phyloP scores from a whole-genome alignment of 2,113 vertebrate species.

The Cyprinodon variegatus region DNA sequence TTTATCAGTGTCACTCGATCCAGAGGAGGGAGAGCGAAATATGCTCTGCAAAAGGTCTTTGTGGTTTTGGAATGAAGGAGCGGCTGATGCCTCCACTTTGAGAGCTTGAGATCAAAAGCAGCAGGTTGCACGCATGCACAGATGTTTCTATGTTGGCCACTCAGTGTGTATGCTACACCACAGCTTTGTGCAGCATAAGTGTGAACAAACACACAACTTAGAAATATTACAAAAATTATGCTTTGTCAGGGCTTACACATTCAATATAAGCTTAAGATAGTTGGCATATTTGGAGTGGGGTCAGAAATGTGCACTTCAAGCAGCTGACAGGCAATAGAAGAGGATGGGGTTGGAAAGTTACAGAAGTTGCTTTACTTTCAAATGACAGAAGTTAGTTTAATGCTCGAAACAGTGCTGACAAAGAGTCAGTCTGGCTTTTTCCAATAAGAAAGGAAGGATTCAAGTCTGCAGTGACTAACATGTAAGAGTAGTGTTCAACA shows the following conservation, averaged over 20 bases:
- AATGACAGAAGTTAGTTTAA: conserved; percentile 30
- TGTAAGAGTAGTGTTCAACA: neutral
- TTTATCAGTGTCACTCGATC: conserved; percentile 67
- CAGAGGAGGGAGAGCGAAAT: conserved; percentile 39
- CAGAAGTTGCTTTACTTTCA: conserved; percentile 30
- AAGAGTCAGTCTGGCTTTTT: neutral
- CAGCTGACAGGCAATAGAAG: conserved; percentile 13
- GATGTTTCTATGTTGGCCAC: conserved; percentile 11
- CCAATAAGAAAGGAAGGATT: neutral
- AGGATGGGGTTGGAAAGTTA: conserved; percentile 10
- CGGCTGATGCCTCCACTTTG: conserved; percentile 26
- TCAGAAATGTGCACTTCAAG: conserved; percentile 27
- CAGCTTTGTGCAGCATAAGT: neutral
- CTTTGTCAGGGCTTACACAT: neutral
- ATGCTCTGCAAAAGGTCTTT: conserved; percentile 37
- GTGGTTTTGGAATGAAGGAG: conserved; percentile 56
- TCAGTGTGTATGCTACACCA: neutral
- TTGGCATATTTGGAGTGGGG: neutral
- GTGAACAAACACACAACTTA: conserved; percentile 8
- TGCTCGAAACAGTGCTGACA: conserved; percentile 24
- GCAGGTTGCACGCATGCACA: neutral
- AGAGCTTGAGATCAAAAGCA: conserved; percentile 49
- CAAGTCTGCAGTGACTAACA: neutral
- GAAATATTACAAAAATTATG: neutral
- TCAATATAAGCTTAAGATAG: conserved; percentile 11